Base-by-base conservation (phyloP, 2,113 vertebrate genomes). In the Sinocyclocheilus rhinocerous region DNA sequence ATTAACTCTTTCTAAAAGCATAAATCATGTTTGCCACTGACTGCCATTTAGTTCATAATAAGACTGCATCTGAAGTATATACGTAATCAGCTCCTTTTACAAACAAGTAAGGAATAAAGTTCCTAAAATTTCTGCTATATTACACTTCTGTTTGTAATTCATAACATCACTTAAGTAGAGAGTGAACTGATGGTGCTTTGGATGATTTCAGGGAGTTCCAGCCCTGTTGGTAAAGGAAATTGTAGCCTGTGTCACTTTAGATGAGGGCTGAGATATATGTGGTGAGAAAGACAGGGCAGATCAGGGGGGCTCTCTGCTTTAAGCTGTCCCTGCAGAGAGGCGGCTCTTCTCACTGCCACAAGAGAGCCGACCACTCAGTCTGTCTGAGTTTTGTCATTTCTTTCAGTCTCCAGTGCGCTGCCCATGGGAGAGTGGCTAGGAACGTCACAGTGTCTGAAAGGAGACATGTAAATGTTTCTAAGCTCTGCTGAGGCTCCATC, bases 211-310 rank as follows among this genome's bases (percentile, higher is more conserved):
- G 42, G 63, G 79, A 26, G 61, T 33, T 82, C 45, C 18, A 52
- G 39, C 45, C 0, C 65, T 82, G 45, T 82, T 70, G 26, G 45
- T 33, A 70, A 22, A 69, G 45, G 65, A 82, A 82, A 81, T 67
- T 81, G 80, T 33, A 69, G 61, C 26, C 50, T 82, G 45, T 70
- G 63, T 29, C 45, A 69, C 65, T 82, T 52, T 36, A 52, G 80
- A 82, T 82, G 63, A 36, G 80, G 24, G 63, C 26, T 16, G 65
- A 52, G 80, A 82, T 82, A 82, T 82, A 82, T 82, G 63, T 70
- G 63, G 45, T 29, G 65, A 70, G 45, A 52, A 82, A 70, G 80
- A 69, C 76, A 55, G 76, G 76, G 24, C 48, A 26, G 8, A 77
- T 82, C 63, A 52, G 9, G 45, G 42, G 42, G 65, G n/a, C 42